Conservation (phyloP, 92 coral and sea anemone species). For the Bergia puertoricense region DNA sequence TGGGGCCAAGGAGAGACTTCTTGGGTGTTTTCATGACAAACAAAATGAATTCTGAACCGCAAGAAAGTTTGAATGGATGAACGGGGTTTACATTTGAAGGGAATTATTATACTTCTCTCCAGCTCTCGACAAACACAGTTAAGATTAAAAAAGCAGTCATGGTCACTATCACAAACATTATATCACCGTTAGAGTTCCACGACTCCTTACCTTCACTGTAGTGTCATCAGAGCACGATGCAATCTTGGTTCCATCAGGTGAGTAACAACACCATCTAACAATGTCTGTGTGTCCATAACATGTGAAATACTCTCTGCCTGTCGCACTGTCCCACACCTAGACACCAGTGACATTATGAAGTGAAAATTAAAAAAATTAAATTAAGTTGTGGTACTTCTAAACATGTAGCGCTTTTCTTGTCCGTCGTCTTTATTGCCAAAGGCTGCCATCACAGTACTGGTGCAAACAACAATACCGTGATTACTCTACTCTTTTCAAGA, state of each 20-base stretch:
- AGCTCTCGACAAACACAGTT: too few species aligned
- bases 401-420: too few species aligned
- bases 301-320: conserved; percentile 53
- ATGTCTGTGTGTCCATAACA: conserved; percentile 86
- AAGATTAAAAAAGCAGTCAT: not conserved
- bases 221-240: conserved; percentile 97
- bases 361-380: not conserved
- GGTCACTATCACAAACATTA: not conserved
- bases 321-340: conserved; percentile 90
- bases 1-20: too few species aligned
- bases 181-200: not conserved
- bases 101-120: too few species aligned
- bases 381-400: not conserved
- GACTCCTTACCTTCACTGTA: conserved; percentile 71
- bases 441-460: too few species aligned
- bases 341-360: not conserved
- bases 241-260: conserved; percentile 82
- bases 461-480: too few species aligned
- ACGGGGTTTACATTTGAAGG: too few species aligned
- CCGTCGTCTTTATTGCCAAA: too few species aligned
- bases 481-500: too few species aligned
- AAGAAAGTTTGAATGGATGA: too few species aligned
- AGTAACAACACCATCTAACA: conserved; percentile 92
- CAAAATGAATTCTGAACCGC: too few species aligned
- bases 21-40: too few species aligned